Evolutionary conservation across 2,113 vertebrate species (phyloP).

Genomic region (Egretta garzetta): DNA sequence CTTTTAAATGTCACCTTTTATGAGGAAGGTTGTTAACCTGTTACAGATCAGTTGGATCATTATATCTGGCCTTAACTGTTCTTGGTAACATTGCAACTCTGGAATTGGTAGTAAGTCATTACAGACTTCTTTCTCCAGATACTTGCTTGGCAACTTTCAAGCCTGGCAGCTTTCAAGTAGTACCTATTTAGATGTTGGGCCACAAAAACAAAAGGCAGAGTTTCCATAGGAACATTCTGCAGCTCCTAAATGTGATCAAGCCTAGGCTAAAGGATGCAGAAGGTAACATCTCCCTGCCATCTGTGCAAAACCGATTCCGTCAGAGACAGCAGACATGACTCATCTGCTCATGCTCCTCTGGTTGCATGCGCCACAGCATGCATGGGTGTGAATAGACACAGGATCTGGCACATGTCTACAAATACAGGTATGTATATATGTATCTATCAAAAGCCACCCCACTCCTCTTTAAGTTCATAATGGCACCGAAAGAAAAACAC

Average conservation of each 20-base stretch:
- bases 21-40: not conserved
- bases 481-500: not conserved
- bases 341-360: not conserved
- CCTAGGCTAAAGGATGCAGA: not conserved
- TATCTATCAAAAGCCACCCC: not conserved
- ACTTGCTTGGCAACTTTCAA: not conserved
- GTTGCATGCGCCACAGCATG: no score
- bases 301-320: not conserved
- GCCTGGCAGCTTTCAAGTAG: not conserved
- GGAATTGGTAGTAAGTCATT: not conserved
- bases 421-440: not conserved
- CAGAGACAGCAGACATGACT: not conserved
- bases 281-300: not conserved
- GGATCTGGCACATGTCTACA: not conserved
- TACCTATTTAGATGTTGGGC: not conserved
- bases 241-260: not conserved
- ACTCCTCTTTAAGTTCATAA: not conserved
- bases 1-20: not conserved
- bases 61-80: not conserved
- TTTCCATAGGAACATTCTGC: not conserved
- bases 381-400: not conserved
- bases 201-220: not conserved
- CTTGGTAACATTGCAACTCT: not conserved
- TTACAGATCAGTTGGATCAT: not conserved
- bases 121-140: not conserved